phyloP scores from a whole-genome alignment of 2,113 vertebrate genomes.

The Picathartes gymnocephalus region DNA sequence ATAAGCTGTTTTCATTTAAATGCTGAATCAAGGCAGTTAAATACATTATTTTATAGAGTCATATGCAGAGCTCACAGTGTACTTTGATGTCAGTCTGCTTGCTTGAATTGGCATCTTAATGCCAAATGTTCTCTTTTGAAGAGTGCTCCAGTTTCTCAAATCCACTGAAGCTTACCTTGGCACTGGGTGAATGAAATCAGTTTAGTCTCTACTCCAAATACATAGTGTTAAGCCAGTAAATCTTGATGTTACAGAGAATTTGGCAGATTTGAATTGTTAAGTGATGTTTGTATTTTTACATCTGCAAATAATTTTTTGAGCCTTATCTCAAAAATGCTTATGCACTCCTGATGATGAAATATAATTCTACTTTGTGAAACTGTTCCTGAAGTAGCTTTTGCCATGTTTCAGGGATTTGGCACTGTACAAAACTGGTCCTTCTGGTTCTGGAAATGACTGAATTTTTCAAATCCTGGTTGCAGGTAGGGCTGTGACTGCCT shows the following conservation, averaged over 20 bases:
- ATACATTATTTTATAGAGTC: not conserved
- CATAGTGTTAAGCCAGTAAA: not conserved
- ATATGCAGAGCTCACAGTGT: not conserved
- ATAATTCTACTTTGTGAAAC: not conserved
- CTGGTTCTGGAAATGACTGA: not conserved
- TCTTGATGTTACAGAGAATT: not conserved
- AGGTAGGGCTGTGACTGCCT: not conserved
- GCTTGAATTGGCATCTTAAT: not conserved
- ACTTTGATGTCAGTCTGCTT: not conserved
- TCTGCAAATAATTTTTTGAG: not conserved
- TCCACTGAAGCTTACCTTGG: not conserved
- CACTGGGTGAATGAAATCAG: not conserved
- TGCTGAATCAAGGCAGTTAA: not conserved
- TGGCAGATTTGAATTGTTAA: not conserved
- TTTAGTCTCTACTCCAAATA: not conserved
- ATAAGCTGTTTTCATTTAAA: not conserved
- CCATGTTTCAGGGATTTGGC: not conserved
- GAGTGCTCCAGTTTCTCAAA: not conserved
- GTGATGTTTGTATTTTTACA: not conserved
- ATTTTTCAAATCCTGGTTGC: conserved; percentile 17
- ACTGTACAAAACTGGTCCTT: not conserved
- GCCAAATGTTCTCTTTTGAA: not conserved
- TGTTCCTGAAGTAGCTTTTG: not conserved
- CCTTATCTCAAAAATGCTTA: not conserved
- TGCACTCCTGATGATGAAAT: not conserved